Evolutionary conservation across 2,888 invertebrate genomes (phyloP).

Genomic region (Epirrita christyi): DNA sequence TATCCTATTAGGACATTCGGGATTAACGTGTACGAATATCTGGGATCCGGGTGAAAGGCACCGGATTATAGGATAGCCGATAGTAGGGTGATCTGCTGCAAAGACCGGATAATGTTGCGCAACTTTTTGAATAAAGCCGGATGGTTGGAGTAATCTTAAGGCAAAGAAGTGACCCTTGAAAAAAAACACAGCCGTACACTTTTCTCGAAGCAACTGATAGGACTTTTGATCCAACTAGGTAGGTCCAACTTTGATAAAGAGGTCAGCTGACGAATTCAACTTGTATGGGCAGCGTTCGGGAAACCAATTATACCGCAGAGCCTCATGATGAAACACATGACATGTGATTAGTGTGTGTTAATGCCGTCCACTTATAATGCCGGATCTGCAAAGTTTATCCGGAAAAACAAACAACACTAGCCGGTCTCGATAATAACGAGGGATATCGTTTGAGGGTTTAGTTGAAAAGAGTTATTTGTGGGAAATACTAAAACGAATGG

Average conservation of each 20-base stretch:
- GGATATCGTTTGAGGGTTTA: slow-evolving; percentile 14
- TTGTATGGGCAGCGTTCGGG: too few species aligned
- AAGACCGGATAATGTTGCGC: slow-evolving; percentile 2
- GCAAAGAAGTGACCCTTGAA: too few species aligned
- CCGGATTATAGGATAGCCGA: slow-evolving; percentile 17
- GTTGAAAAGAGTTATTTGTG: slow-evolving; percentile 27
- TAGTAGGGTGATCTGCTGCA: background rate
- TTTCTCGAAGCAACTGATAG: too few species aligned
- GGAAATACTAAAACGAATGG: slow-evolving; percentile 14
- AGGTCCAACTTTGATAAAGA: too few species aligned
- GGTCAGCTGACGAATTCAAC: too few species aligned
- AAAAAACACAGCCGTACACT: too few species aligned
- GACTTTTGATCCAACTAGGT: too few species aligned
- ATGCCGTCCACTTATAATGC: background rate
- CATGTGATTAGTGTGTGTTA: too few species aligned
- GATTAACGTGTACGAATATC: slow-evolving; percentile 40
- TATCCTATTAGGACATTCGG: slow-evolving; percentile 41
- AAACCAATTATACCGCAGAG: too few species aligned
- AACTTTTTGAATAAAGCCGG: too few species aligned
- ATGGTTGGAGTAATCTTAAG: too few species aligned
- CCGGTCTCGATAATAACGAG: slow-evolving; percentile 14
- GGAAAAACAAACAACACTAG: background rate
- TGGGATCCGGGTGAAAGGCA: slow-evolving; percentile 26
- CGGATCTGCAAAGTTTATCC: background rate
- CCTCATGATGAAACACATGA: too few species aligned